Percentiles rank a stretch among this genome's conserved stretches.
Conservation (phyloP, 1,140 invertebrate species). For the Dufourea novaeangliae region DNA sequence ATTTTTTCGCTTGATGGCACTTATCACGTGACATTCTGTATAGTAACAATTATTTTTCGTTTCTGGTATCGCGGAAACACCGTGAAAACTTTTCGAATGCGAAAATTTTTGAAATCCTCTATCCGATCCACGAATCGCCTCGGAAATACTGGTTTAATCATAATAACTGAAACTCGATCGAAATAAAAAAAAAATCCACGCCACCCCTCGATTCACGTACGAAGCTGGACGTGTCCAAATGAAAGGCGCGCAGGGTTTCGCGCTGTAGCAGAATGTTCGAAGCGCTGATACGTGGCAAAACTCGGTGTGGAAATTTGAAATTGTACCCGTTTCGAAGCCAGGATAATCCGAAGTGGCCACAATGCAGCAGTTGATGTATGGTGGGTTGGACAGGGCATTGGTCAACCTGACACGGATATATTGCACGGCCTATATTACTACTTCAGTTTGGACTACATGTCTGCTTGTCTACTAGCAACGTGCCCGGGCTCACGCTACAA, state of each 20-base stretch:
- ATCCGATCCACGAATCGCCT: not conserved
- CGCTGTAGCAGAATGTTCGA: not conserved
- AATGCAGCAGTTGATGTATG: slow-evolving; percentile 67
- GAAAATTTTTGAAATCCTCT: too few species aligned
- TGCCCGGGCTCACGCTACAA: not conserved
- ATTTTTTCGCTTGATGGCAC: too few species aligned
- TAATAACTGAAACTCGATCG: not conserved
- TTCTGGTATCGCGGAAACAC: too few species aligned
- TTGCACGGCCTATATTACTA: slow-evolving; percentile 67
- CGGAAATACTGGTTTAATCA: too few species aligned
- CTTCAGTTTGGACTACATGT: slow-evolving; percentile 61
- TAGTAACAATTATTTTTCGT: too few species aligned
- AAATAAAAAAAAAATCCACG: slow-evolving; percentile 4
- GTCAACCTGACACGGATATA: slow-evolving; percentile 69
- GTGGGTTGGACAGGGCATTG: slow-evolving; percentile 66
- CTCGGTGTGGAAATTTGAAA: slow-evolving; percentile 54
- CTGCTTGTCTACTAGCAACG: slow-evolving; percentile 35
- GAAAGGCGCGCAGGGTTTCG: slow-evolving; percentile 9
- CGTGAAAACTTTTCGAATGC: too few species aligned
- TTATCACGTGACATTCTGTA: too few species aligned
- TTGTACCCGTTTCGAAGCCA: slow-evolving; percentile 43
- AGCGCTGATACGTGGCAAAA: slow-evolving; percentile 40
- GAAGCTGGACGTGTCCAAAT: not conserved
- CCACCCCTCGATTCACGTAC: not conserved
- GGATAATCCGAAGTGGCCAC: slow-evolving; percentile 71